A percentile compares a stretch with the other conserved stretches of the same genome.
Evolutionary conservation across 2,113 vertebrate genomes (phyloP).

Genomic region (Myiagra hebetior): DNA sequence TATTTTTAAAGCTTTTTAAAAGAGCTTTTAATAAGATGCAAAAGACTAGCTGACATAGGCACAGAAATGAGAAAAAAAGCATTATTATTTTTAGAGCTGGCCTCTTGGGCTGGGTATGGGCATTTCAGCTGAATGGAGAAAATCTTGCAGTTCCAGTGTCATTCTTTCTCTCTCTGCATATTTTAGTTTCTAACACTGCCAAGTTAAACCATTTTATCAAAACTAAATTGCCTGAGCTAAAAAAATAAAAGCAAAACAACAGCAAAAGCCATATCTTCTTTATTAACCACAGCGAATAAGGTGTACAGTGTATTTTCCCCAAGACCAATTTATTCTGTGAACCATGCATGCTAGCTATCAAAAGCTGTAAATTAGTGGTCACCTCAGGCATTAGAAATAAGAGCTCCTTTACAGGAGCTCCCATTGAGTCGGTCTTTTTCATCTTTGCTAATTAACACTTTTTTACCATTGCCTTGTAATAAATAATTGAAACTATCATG

Average conservation of each 20-base stretch:
- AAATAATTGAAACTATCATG: conserved; percentile 66
- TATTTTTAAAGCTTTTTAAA: neutral
- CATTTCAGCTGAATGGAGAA: neutral
- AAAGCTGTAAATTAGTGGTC: conserved; percentile 68
- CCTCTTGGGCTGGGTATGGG: neutral
- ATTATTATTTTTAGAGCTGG: neutral
- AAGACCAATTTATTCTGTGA: conserved; percentile 53
- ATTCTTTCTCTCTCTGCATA: neutral
- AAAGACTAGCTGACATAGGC: neutral
- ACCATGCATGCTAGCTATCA: conserved; percentile 37
- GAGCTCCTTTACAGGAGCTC: conserved; percentile 51
- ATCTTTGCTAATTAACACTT: conserved; percentile 67
- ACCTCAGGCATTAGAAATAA: conserved; percentile 62
- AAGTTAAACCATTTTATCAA: neutral
- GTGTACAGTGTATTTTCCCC: conserved; percentile 11
- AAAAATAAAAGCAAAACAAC: neutral
- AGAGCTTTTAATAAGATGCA: neutral
- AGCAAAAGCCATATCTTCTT: neutral
- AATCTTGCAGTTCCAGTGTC: neutral
- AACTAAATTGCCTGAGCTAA: neutral
- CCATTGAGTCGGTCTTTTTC: conserved; percentile 63
- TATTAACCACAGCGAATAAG: neutral
- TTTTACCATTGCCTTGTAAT: conserved; percentile 60
- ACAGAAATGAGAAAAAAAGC: neutral
- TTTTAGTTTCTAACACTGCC: neutral